These are phyloP conservation scores for Stomatorhinus ivindoensis DNA, from an alignment of 2,113 vertebrate species.

Conservation along the genomic window DNA sequence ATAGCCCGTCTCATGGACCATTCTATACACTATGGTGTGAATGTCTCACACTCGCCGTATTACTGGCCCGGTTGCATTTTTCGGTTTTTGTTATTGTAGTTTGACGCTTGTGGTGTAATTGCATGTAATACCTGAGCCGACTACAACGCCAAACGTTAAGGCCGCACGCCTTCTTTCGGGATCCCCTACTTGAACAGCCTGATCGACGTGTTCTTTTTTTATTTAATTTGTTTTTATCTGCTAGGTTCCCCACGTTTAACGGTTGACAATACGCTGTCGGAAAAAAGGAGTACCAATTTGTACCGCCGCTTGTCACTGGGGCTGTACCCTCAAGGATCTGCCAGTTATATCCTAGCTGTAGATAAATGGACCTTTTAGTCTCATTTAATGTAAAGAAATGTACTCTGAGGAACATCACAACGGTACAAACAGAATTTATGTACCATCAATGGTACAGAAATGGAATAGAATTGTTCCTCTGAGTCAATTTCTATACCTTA, in stretches of 20 bases:
- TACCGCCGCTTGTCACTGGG: neutral
- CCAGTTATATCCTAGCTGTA: neutral
- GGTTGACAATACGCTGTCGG: neutral
- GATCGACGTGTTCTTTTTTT: neutral
- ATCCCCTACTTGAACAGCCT: neutral
- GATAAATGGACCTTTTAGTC: neutral
- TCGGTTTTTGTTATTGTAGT: neutral
- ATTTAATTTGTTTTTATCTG: neutral
- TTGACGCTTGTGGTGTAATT: neutral
- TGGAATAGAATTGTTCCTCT: neutral
- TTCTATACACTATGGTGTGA: neutral
- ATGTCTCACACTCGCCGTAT: neutral
- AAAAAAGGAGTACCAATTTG: neutral
- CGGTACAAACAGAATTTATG: neutral
- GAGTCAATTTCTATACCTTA: neutral
- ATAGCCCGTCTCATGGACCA: neutral
- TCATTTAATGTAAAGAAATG: neutral
- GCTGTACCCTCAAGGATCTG: neutral
- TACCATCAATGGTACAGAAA: neutral
- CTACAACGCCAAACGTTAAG: neutral
- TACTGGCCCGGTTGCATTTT: neutral
- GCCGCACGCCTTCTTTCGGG: neutral
- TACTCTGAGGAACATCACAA: neutral
- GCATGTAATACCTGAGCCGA: neutral
- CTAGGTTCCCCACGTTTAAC: neutral